These are phyloP conservation scores for Pteruthius melanotis DNA, from an alignment of 2,113 vertebrate species.

Conservation along the genomic window DNA sequence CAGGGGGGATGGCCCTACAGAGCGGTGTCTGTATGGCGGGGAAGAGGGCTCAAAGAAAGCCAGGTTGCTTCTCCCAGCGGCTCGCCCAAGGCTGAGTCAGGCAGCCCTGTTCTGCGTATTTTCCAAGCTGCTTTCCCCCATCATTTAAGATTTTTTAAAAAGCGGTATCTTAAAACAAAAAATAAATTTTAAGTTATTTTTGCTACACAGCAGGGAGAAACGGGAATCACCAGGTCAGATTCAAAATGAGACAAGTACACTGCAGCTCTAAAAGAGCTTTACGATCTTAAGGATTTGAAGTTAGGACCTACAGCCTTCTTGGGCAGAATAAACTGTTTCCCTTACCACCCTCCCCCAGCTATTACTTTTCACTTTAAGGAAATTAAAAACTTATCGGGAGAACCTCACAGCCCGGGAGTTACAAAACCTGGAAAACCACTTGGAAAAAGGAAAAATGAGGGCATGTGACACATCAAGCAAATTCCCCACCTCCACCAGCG, in stretches of 20 bases:
- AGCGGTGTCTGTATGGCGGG: fast-evolving
- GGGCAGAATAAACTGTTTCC: not conserved
- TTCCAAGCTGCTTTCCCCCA: not conserved
- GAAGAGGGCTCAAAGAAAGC: not conserved
- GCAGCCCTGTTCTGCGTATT: not conserved
- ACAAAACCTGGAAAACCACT: not conserved
- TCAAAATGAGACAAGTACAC: not conserved
- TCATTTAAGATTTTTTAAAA: not conserved
- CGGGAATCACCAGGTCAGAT: not conserved
- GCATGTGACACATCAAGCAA: not conserved
- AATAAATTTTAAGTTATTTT: not conserved
- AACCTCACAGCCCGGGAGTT: not conserved
- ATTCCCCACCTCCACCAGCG: not conserved
- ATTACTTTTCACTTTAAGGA: not conserved
- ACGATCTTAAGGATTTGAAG: not conserved
- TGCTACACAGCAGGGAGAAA: not conserved
- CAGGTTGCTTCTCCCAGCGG: not conserved
- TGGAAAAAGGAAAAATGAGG: not conserved
- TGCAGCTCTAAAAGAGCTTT: not conserved
- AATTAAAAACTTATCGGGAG: not conserved
- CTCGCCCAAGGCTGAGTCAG: not conserved
- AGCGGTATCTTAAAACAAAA: not conserved
- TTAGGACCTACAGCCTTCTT: not conserved
- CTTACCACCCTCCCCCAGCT: fast-evolving
- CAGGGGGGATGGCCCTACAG: fast-evolving